Conservation (phyloP, 2,113 vertebrate species). For the Cololabis saira region DNA sequence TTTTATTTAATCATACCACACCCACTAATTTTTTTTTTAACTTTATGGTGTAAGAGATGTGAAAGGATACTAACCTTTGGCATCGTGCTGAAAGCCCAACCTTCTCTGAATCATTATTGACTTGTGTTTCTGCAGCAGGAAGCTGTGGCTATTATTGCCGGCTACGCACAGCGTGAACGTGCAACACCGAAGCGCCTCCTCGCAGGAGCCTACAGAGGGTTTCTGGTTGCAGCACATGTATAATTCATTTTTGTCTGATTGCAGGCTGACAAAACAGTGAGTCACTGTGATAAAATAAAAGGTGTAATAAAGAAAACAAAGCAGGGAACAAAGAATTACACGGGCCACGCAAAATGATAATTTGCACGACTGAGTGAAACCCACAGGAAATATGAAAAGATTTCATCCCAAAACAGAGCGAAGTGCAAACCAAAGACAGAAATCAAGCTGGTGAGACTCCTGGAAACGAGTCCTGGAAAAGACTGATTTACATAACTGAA, state of each 20-base stretch:
- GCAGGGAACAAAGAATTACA: neutral
- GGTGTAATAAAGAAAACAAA: neutral
- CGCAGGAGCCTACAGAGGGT: neutral
- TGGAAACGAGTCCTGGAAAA: slow-evolving; percentile 9
- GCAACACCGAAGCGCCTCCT: neutral
- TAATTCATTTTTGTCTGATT: slow-evolving; percentile 22
- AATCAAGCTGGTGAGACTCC: slow-evolving; percentile 16
- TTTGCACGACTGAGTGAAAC: slow-evolving; percentile 34
- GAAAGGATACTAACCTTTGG: neutral
- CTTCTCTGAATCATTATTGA: too few relatives aligned
- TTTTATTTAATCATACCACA: too few relatives aligned
- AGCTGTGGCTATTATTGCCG: neutral
- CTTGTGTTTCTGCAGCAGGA: neutral
- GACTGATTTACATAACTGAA: slow-evolving; percentile 43
- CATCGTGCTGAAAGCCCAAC: too few relatives aligned
- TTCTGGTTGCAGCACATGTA: slow-evolving; percentile 9
- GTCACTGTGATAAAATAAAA: slow-evolving; percentile 32
- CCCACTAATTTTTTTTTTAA: neutral
- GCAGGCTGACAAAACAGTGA: slow-evolving; percentile 22
- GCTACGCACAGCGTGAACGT: neutral
- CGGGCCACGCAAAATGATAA: slow-evolving; percentile 16
- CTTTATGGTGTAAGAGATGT: neutral
- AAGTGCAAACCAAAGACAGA: slow-evolving; percentile 5
- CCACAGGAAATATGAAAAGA: slow-evolving; percentile 20
- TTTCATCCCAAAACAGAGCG: slow-evolving; percentile 29